phyloP scores from a whole-genome alignment of 2,113 vertebrate genomes.

The Centropristis striata region DNA sequence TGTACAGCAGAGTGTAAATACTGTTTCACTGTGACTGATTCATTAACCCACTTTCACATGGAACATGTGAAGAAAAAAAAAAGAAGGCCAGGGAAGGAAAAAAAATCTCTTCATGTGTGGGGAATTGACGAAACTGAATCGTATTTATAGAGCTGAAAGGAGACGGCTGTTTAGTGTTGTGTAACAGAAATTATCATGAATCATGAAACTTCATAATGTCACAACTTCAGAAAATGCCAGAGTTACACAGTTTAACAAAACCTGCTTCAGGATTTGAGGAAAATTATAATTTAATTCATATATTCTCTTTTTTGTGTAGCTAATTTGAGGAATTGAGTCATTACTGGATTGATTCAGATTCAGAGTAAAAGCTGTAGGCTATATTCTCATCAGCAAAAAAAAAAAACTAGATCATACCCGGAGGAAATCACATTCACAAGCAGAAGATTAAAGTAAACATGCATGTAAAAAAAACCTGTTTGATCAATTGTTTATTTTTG shows the following conservation, averaged over 20 bases:
- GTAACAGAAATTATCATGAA: not conserved
- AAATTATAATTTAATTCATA: not conserved
- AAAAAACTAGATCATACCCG: not conserved
- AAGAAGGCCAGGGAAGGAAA: not conserved
- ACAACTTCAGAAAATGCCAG: not conserved
- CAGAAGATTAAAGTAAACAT: not conserved
- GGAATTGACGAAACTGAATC: not conserved
- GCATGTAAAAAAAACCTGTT: not conserved
- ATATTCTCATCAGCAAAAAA: not conserved
- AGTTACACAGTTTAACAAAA: not conserved
- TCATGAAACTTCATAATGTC: not conserved
- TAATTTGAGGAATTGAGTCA: not conserved
- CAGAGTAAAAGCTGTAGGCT: not conserved
- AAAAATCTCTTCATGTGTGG: not conserved
- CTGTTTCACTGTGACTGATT: conserved; percentile 11
- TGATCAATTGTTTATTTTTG: conserved; percentile 2
- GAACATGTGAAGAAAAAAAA: not conserved
- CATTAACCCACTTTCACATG: not conserved
- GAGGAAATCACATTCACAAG: not conserved
- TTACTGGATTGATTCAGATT: not conserved
- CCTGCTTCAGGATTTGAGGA: not conserved
- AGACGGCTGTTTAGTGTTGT: conserved; percentile 2
- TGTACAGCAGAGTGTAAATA: not conserved
- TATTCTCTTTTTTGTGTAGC: not conserved
- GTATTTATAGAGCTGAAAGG: not conserved